Base-by-base conservation (phyloP, 2,113 vertebrate species). In the Gracilinanus agilis region DNA sequence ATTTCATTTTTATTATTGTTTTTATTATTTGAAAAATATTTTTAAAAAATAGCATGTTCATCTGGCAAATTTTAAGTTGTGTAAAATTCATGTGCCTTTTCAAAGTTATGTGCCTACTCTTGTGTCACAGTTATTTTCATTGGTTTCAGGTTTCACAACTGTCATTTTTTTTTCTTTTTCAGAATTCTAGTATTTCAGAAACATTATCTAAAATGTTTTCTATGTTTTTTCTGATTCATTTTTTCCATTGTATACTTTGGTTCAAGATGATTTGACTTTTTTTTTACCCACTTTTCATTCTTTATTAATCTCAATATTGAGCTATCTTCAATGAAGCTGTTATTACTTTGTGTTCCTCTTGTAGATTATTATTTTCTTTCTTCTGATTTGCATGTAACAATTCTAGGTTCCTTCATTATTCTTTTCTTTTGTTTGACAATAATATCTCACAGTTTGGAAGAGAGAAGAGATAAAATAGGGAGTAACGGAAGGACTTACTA, bases 351-450 rank as follows among this genome's bases (percentile, higher is more conserved):
- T 34, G 1, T 67, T 67, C 58, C 9, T 61, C 25, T 34, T 9
- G 8, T 67, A 67, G 27, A 34, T 12, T n/a, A n/a, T n/a, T n/a
- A n/a, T 67, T 8, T 29, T 61, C 34, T 11, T 67, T 34, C 8
- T 34, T 34, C 58, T 67, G 16, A 12, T 34, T 67, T 67, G 0
- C 23, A 12, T 0, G 89, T 9, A 0, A 11, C 1, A 0, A 67
- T 11, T 67, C 29, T 67, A 34, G 0, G 11, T 67, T 67, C 11
- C n/a, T n/a, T n/a, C n/a, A n/a, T n/a, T n/a, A n/a, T n/a, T n/a
- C n/a, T n/a, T n/a, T n/a, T n/a, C n/a, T n/a, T n/a, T n/a, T n/a
- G n/a, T n/a, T n/a, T n/a, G n/a, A n/a, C n/a, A n/a, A n/a, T n/a
- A n/a, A n/a, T n/a, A n/a, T n/a, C n/a, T n/a, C n/a, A n/a, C n/a